Percentiles rank a stretch among this genome's conserved stretches.
Evolutionary conservation across 2,113 vertebrate species (phyloP).

Genomic region (Galemys pyrenaicus): DNA sequence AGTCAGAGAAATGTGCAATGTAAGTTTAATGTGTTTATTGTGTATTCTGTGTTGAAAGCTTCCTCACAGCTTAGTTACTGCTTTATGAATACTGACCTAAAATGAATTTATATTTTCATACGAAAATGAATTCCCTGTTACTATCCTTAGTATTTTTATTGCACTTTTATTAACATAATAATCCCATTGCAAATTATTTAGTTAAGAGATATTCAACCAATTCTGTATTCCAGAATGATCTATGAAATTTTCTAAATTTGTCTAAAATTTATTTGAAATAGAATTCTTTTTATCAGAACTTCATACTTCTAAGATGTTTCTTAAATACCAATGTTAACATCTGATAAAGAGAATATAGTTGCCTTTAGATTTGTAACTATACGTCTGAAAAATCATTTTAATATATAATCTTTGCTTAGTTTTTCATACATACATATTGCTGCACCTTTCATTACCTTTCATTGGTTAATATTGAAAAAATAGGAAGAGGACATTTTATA

Average conservation of each 20-base stretch:
- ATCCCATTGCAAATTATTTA: conserved; percentile 31
- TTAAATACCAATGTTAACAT: background rate
- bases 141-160: conserved; percentile 68
- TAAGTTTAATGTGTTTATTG: conserved; percentile 77
- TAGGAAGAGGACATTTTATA: background rate
- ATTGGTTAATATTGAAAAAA: background rate
- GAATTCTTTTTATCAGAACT: too few species aligned
- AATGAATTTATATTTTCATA: conserved; percentile 66
- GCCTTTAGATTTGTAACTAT: background rate
- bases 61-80: conserved; percentile 68
- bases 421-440: background rate
- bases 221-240: conserved; percentile 51
- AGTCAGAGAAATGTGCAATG: conserved; percentile 79
- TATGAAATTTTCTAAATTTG: conserved; percentile 43
- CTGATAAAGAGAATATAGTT: background rate
- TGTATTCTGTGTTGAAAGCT: conserved; percentile 72
- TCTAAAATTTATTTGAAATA: conserved; percentile 41
- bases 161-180: conserved; percentile 49
- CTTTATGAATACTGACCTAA: conserved; percentile 53
- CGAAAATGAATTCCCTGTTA: conserved; percentile 71
- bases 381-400: background rate
- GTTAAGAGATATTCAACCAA: conserved; percentile 62
- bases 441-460: background rate
- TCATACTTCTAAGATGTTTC: conserved; percentile 14
- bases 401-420: conserved; percentile 36